phyloP scores from a whole-genome alignment of 2,113 vertebrate species.

The Phalacrocorax carbo region DNA sequence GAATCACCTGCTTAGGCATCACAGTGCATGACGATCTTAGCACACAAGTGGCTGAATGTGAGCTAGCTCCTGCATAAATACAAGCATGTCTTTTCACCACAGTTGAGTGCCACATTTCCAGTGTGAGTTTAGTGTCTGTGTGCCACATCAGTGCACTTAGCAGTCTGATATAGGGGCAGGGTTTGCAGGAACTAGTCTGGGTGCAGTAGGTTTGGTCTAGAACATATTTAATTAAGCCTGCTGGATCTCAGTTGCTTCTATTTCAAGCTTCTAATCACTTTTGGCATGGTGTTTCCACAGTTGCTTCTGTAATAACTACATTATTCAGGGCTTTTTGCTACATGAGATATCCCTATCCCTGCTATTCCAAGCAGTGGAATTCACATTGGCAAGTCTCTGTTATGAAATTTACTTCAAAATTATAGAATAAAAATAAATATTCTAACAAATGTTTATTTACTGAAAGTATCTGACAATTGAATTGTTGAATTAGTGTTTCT shows the following conservation, averaged over 20 bases:
- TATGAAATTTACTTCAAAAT: not conserved
- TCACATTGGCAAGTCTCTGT: not conserved
- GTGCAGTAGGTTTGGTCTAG: not conserved
- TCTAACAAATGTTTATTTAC: not conserved
- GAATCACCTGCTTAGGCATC: not conserved
- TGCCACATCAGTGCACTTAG: not conserved
- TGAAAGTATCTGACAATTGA: not conserved
- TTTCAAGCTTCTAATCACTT: not conserved
- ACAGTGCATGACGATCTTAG: rapidly evolving
- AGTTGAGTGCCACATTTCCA: not conserved
- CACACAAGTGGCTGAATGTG: not conserved
- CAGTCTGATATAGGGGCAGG: not conserved
- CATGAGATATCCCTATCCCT: not conserved
- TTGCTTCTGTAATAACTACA: not conserved
- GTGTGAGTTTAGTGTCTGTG: not conserved
- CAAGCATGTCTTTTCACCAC: not conserved
- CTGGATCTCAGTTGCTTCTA: not conserved
- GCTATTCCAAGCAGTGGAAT: not conserved
- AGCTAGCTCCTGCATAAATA: not conserved
- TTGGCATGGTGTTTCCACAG: not conserved
- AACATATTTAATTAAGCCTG: not conserved
- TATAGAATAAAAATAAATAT: not conserved
- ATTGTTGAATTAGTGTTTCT: not conserved
- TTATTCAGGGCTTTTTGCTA: not conserved
- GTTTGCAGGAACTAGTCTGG: not conserved